Evolutionary conservation across 2,888 invertebrate species (phyloP), one percentile per base, ranked within the genome.

Genomic region (Brachyopa scutellaris): DNA sequence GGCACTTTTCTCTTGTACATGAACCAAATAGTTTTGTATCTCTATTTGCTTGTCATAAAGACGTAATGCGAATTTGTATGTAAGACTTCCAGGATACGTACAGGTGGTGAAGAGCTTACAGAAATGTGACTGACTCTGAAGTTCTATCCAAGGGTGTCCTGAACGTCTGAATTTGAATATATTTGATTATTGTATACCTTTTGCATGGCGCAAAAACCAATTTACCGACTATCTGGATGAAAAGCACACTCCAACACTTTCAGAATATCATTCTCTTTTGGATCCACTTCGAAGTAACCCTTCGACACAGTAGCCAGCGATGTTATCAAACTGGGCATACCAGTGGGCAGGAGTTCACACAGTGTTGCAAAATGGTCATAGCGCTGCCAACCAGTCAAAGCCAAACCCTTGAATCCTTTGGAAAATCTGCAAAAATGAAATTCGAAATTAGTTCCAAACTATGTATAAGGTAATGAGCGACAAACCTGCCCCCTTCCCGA

Each of bases 361-460:
- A 95, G 90, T 5, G 93, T 92, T 0, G 94, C 93, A 88, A 94
- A 94, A 87, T 95, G 94, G 87, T 95, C 94, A 86, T 94, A 95
- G 11, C 93, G 88, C 85, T 89, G 89, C 90, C 89, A 90, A 2
- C 90, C 90, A 0, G 91, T 91, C 19, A 91, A 62, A 0, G 89
- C 90, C 13, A 91, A 57, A 1, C 91, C 91, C 5, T 88, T 85
- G 23, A 90, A 87, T 0, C 90, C 91, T 66, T 90, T 88, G 9
- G 89, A 85, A 72, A 91, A 91, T 29, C 88, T 87, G 19, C 57
- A 76, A 19, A 62, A 45, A 51, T 23, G 26, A 38, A 47, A 59
- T 33, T 9, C 1, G 8, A 29, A 8, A 26, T 57, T 31, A 13
- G 11, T 33, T 29, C 7, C n/a, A 45, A 38, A 38, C 26, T 9